Evolutionary conservation across 2,888 invertebrate genomes (phyloP), one percentile per base, ranked within the genome.

Genomic region (Keiferia lycopersicella): DNA sequence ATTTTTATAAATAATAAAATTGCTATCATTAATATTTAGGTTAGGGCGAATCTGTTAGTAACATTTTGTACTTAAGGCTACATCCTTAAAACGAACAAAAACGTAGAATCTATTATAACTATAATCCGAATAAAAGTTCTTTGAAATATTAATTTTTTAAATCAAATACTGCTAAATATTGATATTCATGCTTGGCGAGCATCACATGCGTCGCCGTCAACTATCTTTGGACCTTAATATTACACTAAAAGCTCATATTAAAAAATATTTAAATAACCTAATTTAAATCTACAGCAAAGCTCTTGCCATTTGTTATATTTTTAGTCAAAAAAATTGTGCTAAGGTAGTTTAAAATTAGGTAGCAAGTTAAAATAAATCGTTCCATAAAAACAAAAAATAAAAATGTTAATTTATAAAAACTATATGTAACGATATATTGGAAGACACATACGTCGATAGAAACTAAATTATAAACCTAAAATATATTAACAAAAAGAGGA

Each of bases 221-320:
- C 75, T 76, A 82, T 89, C 89, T 91, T 91, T 90, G 90, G 90
- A 87, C 84, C 88, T 88, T 88, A 88, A 64, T 73, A 73, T 81
- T 80, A 83, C 73, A 75, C 83, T 86, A 88, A 61, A 61, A 61
- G 61, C 61, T 61, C 61, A 75, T 69, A 71, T 70, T 75, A 73
- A 69, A 68, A 71, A 69, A 68, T 70, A 71, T 67, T 67, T 72
- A 71, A 77, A 81, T 75, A 77, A 83, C 78, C 81, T 83, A 86
- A 78, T 74, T 82, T 85, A 80, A 82, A 80, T 72, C 81, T 83
- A 82, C 71, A 79, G 80, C 80, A 76, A 88, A 88, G 84, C 87
- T 80, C 78, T 76, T 77, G 76, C 76, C 69, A 70, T 72, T 76
- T 76, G 78, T 71, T 69, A 72, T 67, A 62, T 75, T 75, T 56